Base-by-base conservation (phyloP, 2,113 vertebrate genomes). In the Empidonax traillii region DNA sequence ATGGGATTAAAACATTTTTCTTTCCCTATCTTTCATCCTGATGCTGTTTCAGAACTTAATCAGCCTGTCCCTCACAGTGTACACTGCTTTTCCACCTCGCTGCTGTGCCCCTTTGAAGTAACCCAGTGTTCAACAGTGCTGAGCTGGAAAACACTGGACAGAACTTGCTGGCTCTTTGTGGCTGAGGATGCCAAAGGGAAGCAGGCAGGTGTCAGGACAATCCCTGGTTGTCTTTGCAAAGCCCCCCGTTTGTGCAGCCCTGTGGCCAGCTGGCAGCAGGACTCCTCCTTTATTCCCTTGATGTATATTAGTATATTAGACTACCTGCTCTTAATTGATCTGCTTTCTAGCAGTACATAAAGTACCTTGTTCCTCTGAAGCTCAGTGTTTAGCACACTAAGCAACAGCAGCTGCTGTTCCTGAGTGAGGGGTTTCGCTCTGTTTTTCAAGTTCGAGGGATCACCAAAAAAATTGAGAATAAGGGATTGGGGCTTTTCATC, bases 151-250 rank as follows among this genome's bases (percentile, higher is more conserved):
- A 73, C 41, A 69, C 87, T 16, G 82, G 22, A 1, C 41, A n/a
- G 63, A 47, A 8, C 62, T 79, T 11, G 2, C 27, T 55, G 8
- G 39, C 79, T 65, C 69, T 80, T 8, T 67, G 30, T 59, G 94
- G 65, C 46, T 31, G 27, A 63, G 72, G 49, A 28, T 69, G 77
- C 46, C 80, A 4, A 49, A 14, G 28, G 63, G 80, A 31, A 46
- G 39, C 12, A 2, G 83, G 67, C 90, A 92, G 86, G 67, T 93
- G 86, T 65, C 1, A 0, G 69, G 85, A 44, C 88, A 95, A 56
- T 94, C 80, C 62, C 62, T 10, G 8, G 71, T 85, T 95, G 93
- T 79, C 77, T 96, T 93, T 83, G 88, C 94, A 93, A 80, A 96
- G 83, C 77, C 49, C 6, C 35, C 16, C 12, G 0, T 84, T 56